A percentile compares a stretch with the other conserved stretches of the same genome.
Evolutionary conservation across 2,888 invertebrate genomes (phyloP).

Genomic region (Ichneumon xanthorius): DNA sequence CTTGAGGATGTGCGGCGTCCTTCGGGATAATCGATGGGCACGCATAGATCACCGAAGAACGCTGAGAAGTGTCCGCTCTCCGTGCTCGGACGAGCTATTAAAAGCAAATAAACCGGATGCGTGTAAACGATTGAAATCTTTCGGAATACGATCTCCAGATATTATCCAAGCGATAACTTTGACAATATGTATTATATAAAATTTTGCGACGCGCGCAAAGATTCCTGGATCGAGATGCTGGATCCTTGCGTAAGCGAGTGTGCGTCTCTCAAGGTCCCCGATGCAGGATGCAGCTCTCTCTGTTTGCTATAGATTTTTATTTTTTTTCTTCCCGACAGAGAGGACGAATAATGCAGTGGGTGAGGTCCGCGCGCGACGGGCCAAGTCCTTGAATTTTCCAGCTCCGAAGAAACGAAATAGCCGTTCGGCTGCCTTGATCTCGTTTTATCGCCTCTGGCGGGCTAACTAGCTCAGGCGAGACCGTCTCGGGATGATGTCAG

Average conservation of each 20-base stretch:
- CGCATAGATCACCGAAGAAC: slow-evolving; percentile 30
- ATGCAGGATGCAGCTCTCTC: slow-evolving; percentile 4
- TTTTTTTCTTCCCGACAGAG: not conserved
- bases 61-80: slow-evolving; percentile 12
- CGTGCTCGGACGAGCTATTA: slow-evolving; percentile 19
- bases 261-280: slow-evolving; percentile 30
- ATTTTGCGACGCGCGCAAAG: slow-evolving; percentile 11
- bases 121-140: slow-evolving; percentile 42
- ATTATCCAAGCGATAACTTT: slow-evolving; percentile 13
- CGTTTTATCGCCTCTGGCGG: slow-evolving; percentile 67
- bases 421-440: slow-evolving; percentile 65
- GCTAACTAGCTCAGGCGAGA: slow-evolving; percentile 45
- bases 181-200: slow-evolving; percentile 18
- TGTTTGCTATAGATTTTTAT: slow-evolving; percentile 1
- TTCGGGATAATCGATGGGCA: slow-evolving; percentile 48
- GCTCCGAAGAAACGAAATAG: slow-evolving; percentile 65
- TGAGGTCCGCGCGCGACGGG: slow-evolving; percentile 1
- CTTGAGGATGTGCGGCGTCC: slow-evolving; percentile 14
- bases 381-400: slow-evolving; percentile 52
- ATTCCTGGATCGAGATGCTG: slow-evolving; percentile 35
- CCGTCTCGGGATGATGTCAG: slow-evolving; percentile 60
- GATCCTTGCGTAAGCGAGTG: slow-evolving; percentile 2
- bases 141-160: slow-evolving; percentile 34
- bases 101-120: slow-evolving; percentile 60
- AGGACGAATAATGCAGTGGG: slow-evolving; percentile 30